phyloP scores from a whole-genome alignment of 2,888 invertebrate species.

The Leucozona laternaria region DNA sequence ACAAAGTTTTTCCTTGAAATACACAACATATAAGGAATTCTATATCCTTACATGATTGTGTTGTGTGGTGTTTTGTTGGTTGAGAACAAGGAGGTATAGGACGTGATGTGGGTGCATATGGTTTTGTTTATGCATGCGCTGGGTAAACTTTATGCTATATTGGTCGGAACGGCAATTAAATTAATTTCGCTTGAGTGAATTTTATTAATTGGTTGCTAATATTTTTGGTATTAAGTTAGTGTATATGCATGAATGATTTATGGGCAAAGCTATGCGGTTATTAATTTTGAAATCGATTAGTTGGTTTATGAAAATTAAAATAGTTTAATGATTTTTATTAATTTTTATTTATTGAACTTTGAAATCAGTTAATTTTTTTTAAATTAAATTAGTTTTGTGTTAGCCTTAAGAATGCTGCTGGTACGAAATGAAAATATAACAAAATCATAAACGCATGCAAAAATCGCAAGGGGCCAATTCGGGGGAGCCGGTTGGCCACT shows the following conservation, averaged over 20 bases:
- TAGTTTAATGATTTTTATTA: background rate
- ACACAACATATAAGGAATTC: background rate
- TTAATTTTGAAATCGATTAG: background rate
- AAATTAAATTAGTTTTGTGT: too few relatives aligned
- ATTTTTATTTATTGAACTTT: background rate
- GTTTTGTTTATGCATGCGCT: background rate
- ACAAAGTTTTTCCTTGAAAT: background rate
- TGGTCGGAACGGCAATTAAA: slow-evolving; percentile 4
- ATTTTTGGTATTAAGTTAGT: background rate
- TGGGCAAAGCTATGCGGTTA: background rate
- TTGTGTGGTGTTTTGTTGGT: too few relatives aligned
- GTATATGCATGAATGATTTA: background rate
- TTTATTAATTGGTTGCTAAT: slow-evolving; percentile 8
- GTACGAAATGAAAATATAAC: too few relatives aligned
- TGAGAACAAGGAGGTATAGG: background rate
- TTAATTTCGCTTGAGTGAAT: slow-evolving; percentile 16
- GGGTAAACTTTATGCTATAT: background rate
- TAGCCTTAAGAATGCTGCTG: too few relatives aligned
- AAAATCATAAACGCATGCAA: too few relatives aligned
- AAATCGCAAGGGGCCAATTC: too few relatives aligned
- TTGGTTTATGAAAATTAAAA: background rate
- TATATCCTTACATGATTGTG: background rate
- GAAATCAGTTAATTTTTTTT: too few relatives aligned
- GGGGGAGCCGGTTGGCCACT: too few relatives aligned
- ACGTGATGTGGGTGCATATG: background rate